These are phyloP conservation scores for Pachypanchax playfairii DNA, from an alignment of 2,113 vertebrate genomes.

Conservation along the genomic window DNA sequence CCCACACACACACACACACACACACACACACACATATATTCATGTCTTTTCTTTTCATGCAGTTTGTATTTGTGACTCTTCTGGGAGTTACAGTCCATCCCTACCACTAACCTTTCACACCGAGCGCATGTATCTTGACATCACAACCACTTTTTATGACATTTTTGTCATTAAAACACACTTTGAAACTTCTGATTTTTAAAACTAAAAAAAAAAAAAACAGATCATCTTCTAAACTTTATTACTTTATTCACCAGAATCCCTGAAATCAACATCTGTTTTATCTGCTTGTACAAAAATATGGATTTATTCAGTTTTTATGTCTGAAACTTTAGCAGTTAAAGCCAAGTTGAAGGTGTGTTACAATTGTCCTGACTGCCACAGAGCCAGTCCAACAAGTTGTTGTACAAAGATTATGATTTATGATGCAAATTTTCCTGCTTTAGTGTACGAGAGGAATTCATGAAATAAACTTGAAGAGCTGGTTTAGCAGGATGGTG, in stretches of 20 bases:
- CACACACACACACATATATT: too few relatives aligned
- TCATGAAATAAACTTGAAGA: slow-evolving; percentile 2
- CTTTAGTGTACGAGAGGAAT: slow-evolving; percentile 1
- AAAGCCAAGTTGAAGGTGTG: neutral
- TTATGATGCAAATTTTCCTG: slow-evolving; percentile 19
- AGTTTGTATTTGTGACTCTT: neutral
- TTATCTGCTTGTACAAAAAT: too few relatives aligned
- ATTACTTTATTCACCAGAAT: too few relatives aligned
- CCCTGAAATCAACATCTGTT: too few relatives aligned
- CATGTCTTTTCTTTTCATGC: neutral
- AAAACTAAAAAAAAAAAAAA: too few relatives aligned
- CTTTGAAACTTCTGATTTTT: neutral
- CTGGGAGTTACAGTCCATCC: neutral
- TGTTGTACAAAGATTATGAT: slow-evolving; percentile 16
- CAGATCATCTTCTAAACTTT: too few relatives aligned
- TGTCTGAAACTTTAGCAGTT: too few relatives aligned
- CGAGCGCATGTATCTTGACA: neutral
- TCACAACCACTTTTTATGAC: neutral
- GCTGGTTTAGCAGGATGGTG: slow-evolving; percentile 6
- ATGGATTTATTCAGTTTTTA: too few relatives aligned
- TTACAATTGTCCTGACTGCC: slow-evolving; percentile 4
- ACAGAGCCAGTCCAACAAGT: slow-evolving; percentile 6
- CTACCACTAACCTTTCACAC: neutral
- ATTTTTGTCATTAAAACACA: too few relatives aligned
- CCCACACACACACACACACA: too few relatives aligned